Evolutionary conservation across 2,888 invertebrate genomes (phyloP), one percentile per base, ranked within the genome.

Genomic region (Eurytoma californica): DNA sequence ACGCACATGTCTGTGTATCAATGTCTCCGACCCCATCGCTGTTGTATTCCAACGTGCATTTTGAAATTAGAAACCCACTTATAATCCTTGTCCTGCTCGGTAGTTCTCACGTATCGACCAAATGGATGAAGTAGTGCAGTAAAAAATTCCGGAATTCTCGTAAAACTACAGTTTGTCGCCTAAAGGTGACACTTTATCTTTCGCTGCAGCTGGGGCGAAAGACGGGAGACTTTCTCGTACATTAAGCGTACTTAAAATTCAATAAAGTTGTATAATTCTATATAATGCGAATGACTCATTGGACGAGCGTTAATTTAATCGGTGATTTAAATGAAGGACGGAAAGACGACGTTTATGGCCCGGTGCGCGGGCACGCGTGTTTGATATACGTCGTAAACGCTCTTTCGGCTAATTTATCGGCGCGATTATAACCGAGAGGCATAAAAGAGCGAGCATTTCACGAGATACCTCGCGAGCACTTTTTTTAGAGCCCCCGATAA

Each of bases 211-310:
- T n/a, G 39, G n/a, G 53, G 4, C 49, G 1, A 49, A 49, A 14
- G 61, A 61, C 16, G 18, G 16, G n/a, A n/a, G 30, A 47, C 55
- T 30, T 51, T 58, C 30, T 49, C 18, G 49, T 39, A 9, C 39
- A 39, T 18, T 14, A 51, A n/a, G n/a, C 30, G 39, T 53, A 60
- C 75, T 79, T 72, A 61, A 79, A 72, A 72, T 75, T 67, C 75
- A 75, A 79, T 79, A 79, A 75, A 79, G 75, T 72, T 61, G 72
- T 72, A 75, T 72, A 60, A 67, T 75, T 75, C 72, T 61, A 70
- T 39, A 39, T 61, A 72, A 72, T 55, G 60, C 39, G 39, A 39
- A 9, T 9, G 60, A 28, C 67, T 53, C 63, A 65, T 68, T 68
- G 53, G 39, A 18, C 1, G 61, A 57, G 39, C 61, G 28, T 73